Conservation (phyloP, 2,113 vertebrate genomes). For the Rhegmatorhina hoffmannsi region DNA sequence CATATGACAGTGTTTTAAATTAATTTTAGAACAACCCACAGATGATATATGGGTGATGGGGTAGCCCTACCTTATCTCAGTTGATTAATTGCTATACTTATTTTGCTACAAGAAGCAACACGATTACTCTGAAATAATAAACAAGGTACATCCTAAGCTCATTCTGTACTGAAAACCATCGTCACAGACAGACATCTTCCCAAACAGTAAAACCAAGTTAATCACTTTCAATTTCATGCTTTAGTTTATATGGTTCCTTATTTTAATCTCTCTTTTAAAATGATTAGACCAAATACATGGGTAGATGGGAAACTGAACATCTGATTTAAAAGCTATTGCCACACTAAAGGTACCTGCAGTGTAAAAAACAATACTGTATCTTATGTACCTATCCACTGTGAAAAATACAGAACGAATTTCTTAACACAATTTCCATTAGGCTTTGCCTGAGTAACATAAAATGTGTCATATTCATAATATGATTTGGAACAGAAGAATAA, state of each 20-base stretch:
- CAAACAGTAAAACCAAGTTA: neutral
- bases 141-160: neutral
- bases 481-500: neutral
- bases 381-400: rapidly evolving
- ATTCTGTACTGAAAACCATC: neutral
- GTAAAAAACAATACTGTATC: neutral
- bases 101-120: neutral
- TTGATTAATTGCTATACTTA: neutral
- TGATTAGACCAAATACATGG: neutral
- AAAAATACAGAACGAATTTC: neutral
- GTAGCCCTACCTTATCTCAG: neutral
- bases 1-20: neutral
- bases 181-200: neutral
- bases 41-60: neutral
- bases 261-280: neutral
- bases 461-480: neutral
- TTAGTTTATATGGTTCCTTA: neutral
- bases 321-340: neutral
- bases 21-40: neutral
- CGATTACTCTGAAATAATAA: neutral
- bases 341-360: neutral
- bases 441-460: neutral
- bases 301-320: neutral
- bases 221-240: neutral
- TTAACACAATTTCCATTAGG: neutral